Evolutionary conservation across 2,888 invertebrate species (phyloP), one percentile per base, ranked within the genome.

Genomic region (Lapara coniferarum): DNA sequence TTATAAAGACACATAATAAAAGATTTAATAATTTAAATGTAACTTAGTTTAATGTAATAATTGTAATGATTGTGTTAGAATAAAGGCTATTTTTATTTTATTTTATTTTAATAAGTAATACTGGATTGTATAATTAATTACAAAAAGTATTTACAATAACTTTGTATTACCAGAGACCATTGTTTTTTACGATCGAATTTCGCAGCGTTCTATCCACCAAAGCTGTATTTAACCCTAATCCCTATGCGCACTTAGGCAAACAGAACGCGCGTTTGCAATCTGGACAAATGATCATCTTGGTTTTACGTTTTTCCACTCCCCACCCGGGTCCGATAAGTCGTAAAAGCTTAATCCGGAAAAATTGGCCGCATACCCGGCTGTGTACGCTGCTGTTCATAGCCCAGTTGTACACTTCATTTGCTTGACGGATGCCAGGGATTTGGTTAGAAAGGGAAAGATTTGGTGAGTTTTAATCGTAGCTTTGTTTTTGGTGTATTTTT

Each of bases 311-410:
- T 83, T 84, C 81, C 56, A 73, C 75, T 77, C 81, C 46, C 84
- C 80, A 77, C 78, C 78, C 72, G 74, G 71, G 75, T 76, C 77
- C 82, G 82, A 85, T 87, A 85, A 79, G 78, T 83, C 83, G 84
- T 87, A 85, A 86, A 86, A 85, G 84, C 81, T 80, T 88, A 89
- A 89, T 89, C 88, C 86, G 82, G 77, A 90, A 87, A 90, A 90
- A 89, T 89, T 88, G 89, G 82, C 74, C 73, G 71, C 73, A 72
- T 74, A 72, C 77, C 71, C 72, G 67, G 71, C 70, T 68, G 69
- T 68, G 71, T 70, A 69, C 10, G 5, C 37, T 37, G 37, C 66
- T 44, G 57, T 52, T 51, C 14, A 37, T 63, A 71, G 72, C 77
- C 81, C 74, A 79, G 81, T 83, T 85, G 81, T 83, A 83, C 85